A percentile compares a stretch with the other conserved stretches of the same genome.
phyloP scores from a whole-genome alignment of 2,888 invertebrate species.

The Acronicta psi region DNA sequence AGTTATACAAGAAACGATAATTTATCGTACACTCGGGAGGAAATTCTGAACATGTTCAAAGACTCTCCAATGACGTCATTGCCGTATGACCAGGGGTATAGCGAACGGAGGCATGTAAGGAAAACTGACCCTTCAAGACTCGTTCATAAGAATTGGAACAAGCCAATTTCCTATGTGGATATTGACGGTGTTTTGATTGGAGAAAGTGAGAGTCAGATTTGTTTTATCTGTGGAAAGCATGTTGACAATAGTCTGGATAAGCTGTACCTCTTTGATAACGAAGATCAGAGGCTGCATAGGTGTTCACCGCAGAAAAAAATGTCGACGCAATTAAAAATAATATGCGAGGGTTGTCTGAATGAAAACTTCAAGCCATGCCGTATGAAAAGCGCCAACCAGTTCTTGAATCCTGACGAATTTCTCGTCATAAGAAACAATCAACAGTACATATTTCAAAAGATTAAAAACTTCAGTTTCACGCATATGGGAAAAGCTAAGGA shows the following conservation, averaged over 20 bases:
- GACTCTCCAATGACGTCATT: constrained; percentile 80
- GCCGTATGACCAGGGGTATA: constrained; percentile 72
- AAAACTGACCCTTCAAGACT: constrained; percentile 81
- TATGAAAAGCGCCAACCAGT: constrained; percentile 78
- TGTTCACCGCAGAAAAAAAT: constrained; percentile 77
- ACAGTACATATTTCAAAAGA: constrained; percentile 82
- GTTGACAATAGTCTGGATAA: constrained; percentile 75
- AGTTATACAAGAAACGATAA: constrained; percentile 64
- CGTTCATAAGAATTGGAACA: constrained; percentile 71
- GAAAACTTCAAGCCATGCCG: constrained; percentile 76
- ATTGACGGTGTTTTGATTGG: constrained; percentile 71
- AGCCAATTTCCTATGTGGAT: constrained; percentile 67
- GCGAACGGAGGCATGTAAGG: constrained; percentile 77
- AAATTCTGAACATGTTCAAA: constrained; percentile 83
- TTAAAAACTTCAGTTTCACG: constrained; percentile 63
- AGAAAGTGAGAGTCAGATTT: constrained; percentile 73
- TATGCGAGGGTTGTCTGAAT: constrained; percentile 78
- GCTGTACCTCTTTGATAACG: constrained; percentile 81
- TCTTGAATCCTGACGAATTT: constrained; percentile 77
- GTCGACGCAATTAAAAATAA: constrained; percentile 77
- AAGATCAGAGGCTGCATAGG: constrained; percentile 80
- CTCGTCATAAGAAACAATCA: constrained; percentile 84
- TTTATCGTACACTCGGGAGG: constrained; percentile 76
- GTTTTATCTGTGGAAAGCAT: constrained; percentile 79
- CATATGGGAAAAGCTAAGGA: constrained; percentile 53